Conservation (phyloP, 2,113 vertebrate species). For the Anhinga rufa region DNA sequence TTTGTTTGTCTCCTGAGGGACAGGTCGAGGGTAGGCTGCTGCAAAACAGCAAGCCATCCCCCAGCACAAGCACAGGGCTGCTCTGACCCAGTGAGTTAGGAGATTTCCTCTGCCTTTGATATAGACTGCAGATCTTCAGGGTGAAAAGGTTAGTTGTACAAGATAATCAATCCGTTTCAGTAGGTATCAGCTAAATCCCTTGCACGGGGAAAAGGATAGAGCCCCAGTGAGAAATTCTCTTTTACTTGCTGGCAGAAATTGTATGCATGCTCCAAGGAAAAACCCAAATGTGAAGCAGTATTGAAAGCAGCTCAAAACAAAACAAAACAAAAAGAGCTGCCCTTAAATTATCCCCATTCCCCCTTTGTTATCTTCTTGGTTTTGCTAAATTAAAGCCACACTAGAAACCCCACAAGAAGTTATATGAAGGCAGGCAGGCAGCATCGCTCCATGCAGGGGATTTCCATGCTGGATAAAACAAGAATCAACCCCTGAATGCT, state of each 20-base stretch:
- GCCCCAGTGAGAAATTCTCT: not conserved
- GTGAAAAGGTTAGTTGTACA: not conserved
- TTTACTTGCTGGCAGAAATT: not conserved
- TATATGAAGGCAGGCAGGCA: not conserved
- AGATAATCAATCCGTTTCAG: not conserved
- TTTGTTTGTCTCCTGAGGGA: not conserved
- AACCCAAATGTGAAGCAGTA: not conserved
- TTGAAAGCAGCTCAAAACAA: not conserved
- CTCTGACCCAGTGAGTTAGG: not conserved
- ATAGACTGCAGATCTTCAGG: not conserved
- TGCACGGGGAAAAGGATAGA: not conserved
- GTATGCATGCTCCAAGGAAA: accelerated
- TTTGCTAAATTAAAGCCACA: not conserved
- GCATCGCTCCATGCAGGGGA: not conserved
- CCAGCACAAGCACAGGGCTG: not conserved
- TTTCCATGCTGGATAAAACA: not conserved
- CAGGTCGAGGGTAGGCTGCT: not conserved
- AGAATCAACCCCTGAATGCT: not conserved
- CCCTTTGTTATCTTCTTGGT: not conserved
- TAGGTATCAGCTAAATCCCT: not conserved
- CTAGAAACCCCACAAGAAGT: not conserved
- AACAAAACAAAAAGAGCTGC: not conserved
- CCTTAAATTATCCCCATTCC: not conserved
- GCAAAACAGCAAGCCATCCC: not conserved
- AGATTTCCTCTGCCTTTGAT: not conserved